Evolutionary conservation across 2,888 invertebrate genomes (phyloP), one percentile per base, ranked within the genome.

Genomic region (Dryomyza anilis): DNA sequence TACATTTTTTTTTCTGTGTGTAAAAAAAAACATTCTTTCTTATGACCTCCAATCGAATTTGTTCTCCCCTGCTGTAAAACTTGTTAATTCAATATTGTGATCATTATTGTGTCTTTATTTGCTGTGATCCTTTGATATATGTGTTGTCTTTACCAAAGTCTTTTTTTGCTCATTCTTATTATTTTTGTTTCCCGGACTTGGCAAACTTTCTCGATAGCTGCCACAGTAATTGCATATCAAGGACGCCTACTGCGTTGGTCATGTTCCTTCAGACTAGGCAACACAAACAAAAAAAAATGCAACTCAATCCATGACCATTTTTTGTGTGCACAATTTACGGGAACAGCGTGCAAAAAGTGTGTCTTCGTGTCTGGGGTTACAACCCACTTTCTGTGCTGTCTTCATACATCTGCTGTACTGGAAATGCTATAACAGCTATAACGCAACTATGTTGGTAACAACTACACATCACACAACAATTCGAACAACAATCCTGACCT

Each of bases 361-460:
- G 33, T 33, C 14, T 48, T 53, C 29, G 25, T 45, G 58, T 46
- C 29, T 59, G 58, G 5, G 33, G 46, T 46, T 48, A 30, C 59
- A 59, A 48, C 59, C 59, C 48, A 48, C 46, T 59, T 59, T 59
- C 48, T 33, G n/a, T n/a, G 48, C 33, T 59, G 59, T 23, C 59
- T 48, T 59, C 48, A 23, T 33, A n/a, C 59, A 21, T 59, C 23
- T 36, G 5, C 3, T 50, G 27, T 25, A 25, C 50, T 25, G 25
- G n/a, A n/a, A n/a, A n/a, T n/a, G n/a, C n/a, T n/a, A n/a, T n/a
- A n/a, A n/a, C n/a, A n/a, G n/a, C n/a, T 8, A 39, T 39, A 39
- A 39, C 16, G 39, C 39, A 39, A 16, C 14, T 39, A 3, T 39
- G n/a, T n/a, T n/a, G n/a, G 5, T 14, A 39, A 14, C 39, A 39